Base-by-base conservation (phyloP, 2,888 invertebrate genomes). In the Plagodis pulveraria region DNA sequence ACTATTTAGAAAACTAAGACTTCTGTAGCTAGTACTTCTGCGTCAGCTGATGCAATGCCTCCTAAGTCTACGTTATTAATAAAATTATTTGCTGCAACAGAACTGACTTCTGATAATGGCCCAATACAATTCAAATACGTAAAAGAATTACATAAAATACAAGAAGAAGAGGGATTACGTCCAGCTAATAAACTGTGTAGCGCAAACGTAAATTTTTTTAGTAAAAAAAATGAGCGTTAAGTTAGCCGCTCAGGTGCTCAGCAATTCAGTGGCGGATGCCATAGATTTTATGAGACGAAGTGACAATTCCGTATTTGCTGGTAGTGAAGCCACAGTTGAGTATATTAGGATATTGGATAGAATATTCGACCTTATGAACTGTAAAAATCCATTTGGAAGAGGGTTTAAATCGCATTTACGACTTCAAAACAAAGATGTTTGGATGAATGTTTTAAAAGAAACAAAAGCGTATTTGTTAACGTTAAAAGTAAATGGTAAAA, bases 401-500 rank as follows among this genome's bases (percentile, higher is more conserved):
- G 41, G 9, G 41, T 9, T n/a, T 41, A 41, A n/a, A 41, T 41
- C n/a, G 9, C 41, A 8, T 41, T 2, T 41, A 6, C 41, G 41
- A n/a, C 41, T 9, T n/a, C 10, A 41, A 41, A 41, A 41, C n/a
- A 41, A 41, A 41, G 5, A 41, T n/a, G 0, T 41, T n/a, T 41
- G 5, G 41, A 9, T 41, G n/a, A 41, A 41, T 41, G 8, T 41
- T 9, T 41, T 41, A 41, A 41, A 41, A n/a, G 41, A 10, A n/a
- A 41, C 41, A 41, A 41, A n/a, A 41, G 10, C 9, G 9, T 41
- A 41, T 41, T 41, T 41, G 41, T 41, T n/a, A n/a, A 9, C 10
- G n/a, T 41, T 41, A 41, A 41, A 41, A 41, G 41, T 41, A 41
- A 41, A 41, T 41, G 41, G 41, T n/a, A n/a, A 41, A 41, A 41